Evolutionary conservation across 2,797 vertebrate species (phyloP), one percentile per base, ranked within the genome.

Genomic region (Lagorchestes hirsutus): DNA sequence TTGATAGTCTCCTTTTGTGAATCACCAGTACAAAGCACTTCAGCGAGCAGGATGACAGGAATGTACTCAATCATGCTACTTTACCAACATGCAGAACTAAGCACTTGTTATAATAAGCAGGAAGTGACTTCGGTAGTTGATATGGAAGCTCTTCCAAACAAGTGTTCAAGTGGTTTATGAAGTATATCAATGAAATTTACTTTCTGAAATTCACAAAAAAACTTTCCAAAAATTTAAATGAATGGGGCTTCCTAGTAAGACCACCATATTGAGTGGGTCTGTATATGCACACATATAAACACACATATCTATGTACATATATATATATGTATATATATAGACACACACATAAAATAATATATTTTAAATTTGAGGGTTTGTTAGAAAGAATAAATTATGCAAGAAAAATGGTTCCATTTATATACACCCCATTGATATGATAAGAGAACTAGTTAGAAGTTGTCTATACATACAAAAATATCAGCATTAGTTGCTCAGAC

Each of bases 81-180:
- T 11, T 93, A 91, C 50, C 94, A 95, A 27, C 52, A 92, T 93
- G 95, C 22, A 92, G 97, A 97, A 56, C 9, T 94, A 40, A 94
- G 18, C 50, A 58, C 54, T n/a, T 62, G 56, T 93, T 92, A 29
- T 34, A 91, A 91, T 29, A 6, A 50, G 62, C 55, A 93, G 56
- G 59, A 24, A 95, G n/a, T 90, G 56, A 95, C 52, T 57, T 50
- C 27, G 62, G 67, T 95, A 92, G 31, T 94, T 96, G 93, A 94
- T 56, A 94, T 90, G 27, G 3, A 55, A 52, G 29, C 52, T 97
- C 74, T 82, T 97, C 54, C 90, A 96, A 94, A 92, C 24, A 92
- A 95, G 4, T 55, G 29, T 50, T 67, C 91, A 12, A 59, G 40
- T 46, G 18, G 90, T 67, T 93, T 95, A 96, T 40, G 34, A 74